Evolutionary conservation across 2,113 vertebrate species (phyloP).

Genomic region (Ibidorhyncha struthersii): DNA sequence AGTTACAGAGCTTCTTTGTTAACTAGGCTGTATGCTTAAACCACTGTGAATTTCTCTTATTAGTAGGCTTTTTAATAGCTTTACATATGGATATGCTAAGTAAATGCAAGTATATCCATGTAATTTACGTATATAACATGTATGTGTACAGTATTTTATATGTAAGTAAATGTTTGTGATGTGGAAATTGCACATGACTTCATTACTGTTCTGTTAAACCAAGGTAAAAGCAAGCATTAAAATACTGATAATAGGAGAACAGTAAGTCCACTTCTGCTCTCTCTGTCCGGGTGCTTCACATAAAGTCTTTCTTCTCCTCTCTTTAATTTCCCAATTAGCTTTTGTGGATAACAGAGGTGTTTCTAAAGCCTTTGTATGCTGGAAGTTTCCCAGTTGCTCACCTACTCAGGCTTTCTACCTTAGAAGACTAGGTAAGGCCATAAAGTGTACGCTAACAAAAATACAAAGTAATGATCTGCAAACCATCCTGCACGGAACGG

Average conservation of each 20-base stretch:
- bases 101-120: constrained; percentile 38
- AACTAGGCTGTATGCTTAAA: constrained; percentile 74
- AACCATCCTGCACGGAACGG: not conserved
- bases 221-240: constrained; percentile 38
- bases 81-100: constrained; percentile 29
- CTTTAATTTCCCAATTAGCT: constrained; percentile 47
- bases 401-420: not conserved
- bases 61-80: constrained; percentile 67
- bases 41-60: constrained; percentile 72
- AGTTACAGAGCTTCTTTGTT: constrained; percentile 80
- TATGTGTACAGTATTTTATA: not conserved
- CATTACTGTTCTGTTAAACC: constrained; percentile 12
- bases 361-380: constrained; percentile 9
- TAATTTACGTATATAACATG: constrained; percentile 59
- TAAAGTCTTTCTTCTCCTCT: constrained; percentile 47
- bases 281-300: not conserved
- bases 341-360: constrained; percentile 49
- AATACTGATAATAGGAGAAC: constrained; percentile 58
- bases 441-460: not conserved
- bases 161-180: constrained; percentile 21
- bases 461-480: not conserved
- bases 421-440: not conserved
- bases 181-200: constrained; percentile 40
- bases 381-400: not conserved
- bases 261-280: not conserved